phyloP scores from a whole-genome alignment of 2,888 invertebrate genomes.

The Nemotelus pantherinus region DNA sequence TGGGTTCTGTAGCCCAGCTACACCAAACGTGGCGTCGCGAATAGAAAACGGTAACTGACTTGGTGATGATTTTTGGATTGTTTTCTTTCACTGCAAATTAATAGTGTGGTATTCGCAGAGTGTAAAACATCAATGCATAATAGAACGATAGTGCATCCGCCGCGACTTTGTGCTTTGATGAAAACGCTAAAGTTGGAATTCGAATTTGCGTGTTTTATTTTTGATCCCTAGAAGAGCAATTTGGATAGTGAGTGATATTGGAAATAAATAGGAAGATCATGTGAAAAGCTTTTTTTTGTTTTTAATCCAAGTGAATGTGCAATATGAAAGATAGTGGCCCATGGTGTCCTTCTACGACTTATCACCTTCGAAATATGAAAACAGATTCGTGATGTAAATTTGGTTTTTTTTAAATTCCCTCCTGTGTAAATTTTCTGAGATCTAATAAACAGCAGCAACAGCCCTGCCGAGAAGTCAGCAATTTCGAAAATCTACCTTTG shows the following conservation, averaged over 20 bases:
- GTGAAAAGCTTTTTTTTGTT: constrained; percentile 22
- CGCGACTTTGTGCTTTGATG: not conserved
- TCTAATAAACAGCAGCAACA: no score
- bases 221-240: constrained; percentile 1
- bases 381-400: no score
- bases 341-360: not conserved
- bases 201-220: not conserved
- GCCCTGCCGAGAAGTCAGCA: no score
- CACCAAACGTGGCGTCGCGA: constrained; percentile 35
- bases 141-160: constrained; percentile 7
- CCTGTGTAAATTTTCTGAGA: no score
- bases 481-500: not conserved
- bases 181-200: not conserved
- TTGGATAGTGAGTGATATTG: constrained; percentile 12
- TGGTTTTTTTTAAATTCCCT: no score
- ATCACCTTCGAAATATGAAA: not conserved
- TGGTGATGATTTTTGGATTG: not conserved
- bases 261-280: not conserved
- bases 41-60: constrained; percentile 31
- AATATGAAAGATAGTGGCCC: constrained; percentile 1
- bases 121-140: constrained; percentile 11
- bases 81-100: not conserved
- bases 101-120: constrained; percentile 4
- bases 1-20: constrained; percentile 58
- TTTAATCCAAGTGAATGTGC: constrained; percentile 20